A percentile compares a stretch with the other conserved stretches of the same genome.
Conservation (phyloP, 2,797 vertebrate genomes). For the Rachycentron canadum region DNA sequence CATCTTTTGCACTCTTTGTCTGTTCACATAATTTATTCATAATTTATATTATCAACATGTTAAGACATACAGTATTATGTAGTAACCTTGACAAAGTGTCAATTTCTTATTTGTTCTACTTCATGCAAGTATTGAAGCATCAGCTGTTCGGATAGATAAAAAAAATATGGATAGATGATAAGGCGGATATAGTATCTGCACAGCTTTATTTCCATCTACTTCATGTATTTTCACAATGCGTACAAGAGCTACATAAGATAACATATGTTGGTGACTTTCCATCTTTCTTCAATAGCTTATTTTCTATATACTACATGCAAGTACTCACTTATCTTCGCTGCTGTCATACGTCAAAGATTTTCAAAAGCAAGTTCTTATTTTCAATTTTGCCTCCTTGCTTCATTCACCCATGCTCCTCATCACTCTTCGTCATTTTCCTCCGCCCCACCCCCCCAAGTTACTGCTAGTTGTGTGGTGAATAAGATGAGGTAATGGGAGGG, state of each 20-base stretch:
- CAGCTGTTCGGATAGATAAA: conserved; percentile 16
- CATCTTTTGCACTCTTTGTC: background rate
- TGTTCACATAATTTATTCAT: background rate
- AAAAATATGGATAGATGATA: conserved; percentile 11
- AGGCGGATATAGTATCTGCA: conserved; percentile 8
- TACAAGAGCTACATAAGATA: background rate
- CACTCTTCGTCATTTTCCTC: conserved; percentile 16
- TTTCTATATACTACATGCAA: background rate
- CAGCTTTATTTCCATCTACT: conserved; percentile 19
- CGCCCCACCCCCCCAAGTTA: conserved; percentile 11
- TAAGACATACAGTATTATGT: background rate
- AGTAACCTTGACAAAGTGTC: background rate
- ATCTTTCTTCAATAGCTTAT: background rate
- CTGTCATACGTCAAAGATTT: conserved; percentile 1
- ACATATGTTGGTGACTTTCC: background rate
- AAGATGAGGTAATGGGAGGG: conserved; percentile 47
- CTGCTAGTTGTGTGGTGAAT: conserved; percentile 38
- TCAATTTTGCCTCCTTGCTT: background rate
- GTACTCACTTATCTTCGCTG: background rate
- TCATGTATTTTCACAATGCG: conserved; percentile 10
- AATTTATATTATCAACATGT: background rate
- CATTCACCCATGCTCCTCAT: conserved; percentile 17
- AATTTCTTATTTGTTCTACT: conserved; percentile 6
- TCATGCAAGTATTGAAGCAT: conserved; percentile 18
- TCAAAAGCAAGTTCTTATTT: conserved; percentile 28